Evolutionary conservation across 2,888 invertebrate genomes (phyloP), one percentile per base, ranked within the genome.

Genomic region (Argyresthia albistria): DNA sequence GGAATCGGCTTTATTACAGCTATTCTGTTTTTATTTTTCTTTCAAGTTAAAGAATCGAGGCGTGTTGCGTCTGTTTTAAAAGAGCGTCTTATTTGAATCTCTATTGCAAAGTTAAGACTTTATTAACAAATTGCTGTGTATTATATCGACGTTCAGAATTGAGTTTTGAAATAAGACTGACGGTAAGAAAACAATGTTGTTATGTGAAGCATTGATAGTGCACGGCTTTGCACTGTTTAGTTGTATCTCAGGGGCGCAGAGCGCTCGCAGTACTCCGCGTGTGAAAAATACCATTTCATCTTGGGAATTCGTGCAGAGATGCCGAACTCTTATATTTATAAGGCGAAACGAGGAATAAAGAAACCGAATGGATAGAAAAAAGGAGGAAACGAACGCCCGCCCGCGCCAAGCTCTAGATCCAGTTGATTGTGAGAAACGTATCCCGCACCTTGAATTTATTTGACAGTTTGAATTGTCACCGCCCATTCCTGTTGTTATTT

Each of bases 301-400:
- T 80, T 71, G 82, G 81, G 82, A 83, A 82, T 86, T 80, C 79
- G 76, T 70, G 73, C 68, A 67, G 68, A 75, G 74, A 75, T 78
- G 73, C 77, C 79, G 72, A 81, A 80, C 78, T 80, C 78, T 76
- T 81, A 78, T 81, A 82, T 81, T 81, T 82, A 82, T 83, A 81
- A 74, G 77, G 73, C 67, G 74, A 70, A 77, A 73, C 68, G 69
- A 68, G 73, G 76, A 80, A 82, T 83, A 82, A 83, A 83, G 78
- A 80, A 83, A 77, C 76, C 66, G 73, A 77, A 77, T 70, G 71
- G 73, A 74, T 74, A 67, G 74, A 76, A 81, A 81, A 71, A 70
- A 62, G 58, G 48, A 51, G 35, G 39, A 50, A 53, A 37, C 48
- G 58, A 64, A 60, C 61, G 63, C 62, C 25, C 25, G 25, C 25